Evolutionary conservation across 2,888 invertebrate species (phyloP), one percentile per base, ranked within the genome.

Genomic region (Meganola albula): DNA sequence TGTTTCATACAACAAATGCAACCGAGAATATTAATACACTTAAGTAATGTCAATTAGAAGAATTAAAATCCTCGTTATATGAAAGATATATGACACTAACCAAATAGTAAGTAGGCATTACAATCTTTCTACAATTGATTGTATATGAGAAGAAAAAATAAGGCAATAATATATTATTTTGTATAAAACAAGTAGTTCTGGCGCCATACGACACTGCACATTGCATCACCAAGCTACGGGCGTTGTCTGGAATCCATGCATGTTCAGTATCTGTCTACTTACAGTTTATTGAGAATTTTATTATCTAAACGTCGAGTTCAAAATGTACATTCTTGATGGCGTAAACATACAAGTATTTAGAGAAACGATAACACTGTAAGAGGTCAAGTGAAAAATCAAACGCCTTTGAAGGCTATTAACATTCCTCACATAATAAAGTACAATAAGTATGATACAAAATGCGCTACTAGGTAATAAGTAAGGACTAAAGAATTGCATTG

Each of bases 381-480:
- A 71, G 68, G 67, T 68, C 64, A 67, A 64, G 58, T 58, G 54
- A 69, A 72, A 71, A 69, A 66, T 58, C 58, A 57, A 63, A 65
- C 60, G 54, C 60, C 57, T 64, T 47, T 44, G 55, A 58, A 57
- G 58, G 66, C 58, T 62, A 64, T 65, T 66, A 63, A 74, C 65
- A 74, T 74, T 74, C 69, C 53, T 63, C 52, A 55, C 61, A 62
- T 61, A 67, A 64, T 63, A 63, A 68, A 64, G 56, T 63, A 58
- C 50, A 40, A 37, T 49, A n/a, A n/a, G 56, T 63, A 58, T 49
- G 41, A 37, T 49, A n/a, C n/a, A n/a, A n/a, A n/a, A n/a, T n/a
- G n/a, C n/a, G n/a, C n/a, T n/a, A n/a, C n/a, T n/a, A n/a, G n/a
- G n/a, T n/a, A n/a, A n/a, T n/a, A n/a, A n/a, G n/a, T n/a, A n/a